These are phyloP conservation scores for Eubasilissa splendida DNA, from an alignment of 2,888 invertebrate species.

Conservation along the genomic window DNA sequence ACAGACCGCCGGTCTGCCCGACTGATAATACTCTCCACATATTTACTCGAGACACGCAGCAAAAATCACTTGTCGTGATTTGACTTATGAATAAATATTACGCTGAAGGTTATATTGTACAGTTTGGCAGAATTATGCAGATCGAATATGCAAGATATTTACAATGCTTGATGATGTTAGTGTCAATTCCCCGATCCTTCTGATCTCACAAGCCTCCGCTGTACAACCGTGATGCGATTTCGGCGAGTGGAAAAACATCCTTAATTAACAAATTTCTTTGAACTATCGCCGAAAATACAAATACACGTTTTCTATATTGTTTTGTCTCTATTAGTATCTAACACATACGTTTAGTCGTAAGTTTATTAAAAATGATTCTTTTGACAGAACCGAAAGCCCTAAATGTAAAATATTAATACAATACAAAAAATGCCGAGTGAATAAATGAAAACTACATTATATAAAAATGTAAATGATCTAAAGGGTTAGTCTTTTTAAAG, in stretches of 20 bases:
- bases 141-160: conserved; percentile 53
- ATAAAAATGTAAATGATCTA: not conserved
- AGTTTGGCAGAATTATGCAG: conserved; percentile 32
- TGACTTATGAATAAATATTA: conserved; percentile 18
- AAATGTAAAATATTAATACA: no score
- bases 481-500: conserved; percentile 10
- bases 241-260: not conserved
- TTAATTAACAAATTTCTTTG: no score
- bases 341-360: no score
- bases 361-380: no score
- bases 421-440: not conserved
- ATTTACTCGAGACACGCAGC: conserved; percentile 24
- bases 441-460: not conserved
- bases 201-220: conserved; percentile 30
- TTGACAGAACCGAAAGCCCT: no score
- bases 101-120: conserved; percentile 23
- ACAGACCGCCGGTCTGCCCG: not conserved
- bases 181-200: conserved; percentile 39
- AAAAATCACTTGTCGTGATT: not conserved
- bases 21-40: conserved; percentile 2
- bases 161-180: conserved; percentile 54
- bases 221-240: conserved; percentile 40
- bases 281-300: no score
- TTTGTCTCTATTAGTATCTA: no score
- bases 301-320: no score